A percentile compares a stretch with the other conserved stretches of the same genome.
Conservation (phyloP, 2,888 invertebrate species). For the Hyposoter dolosus region DNA sequence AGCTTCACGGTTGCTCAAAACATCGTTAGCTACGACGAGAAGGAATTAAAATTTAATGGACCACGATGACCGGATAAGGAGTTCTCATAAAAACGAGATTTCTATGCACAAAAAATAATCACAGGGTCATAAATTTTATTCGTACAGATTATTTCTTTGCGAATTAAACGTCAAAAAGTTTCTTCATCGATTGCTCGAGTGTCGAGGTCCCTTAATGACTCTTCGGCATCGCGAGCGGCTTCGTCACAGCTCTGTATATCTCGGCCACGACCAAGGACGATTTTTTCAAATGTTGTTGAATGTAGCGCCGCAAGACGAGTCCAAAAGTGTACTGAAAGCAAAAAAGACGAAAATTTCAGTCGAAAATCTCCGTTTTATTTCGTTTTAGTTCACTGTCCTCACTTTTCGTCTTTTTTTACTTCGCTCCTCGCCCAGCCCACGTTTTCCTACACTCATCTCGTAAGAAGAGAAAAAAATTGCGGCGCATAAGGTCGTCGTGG, state of each 20-base stretch:
- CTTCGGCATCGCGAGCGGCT: conserved; percentile 24
- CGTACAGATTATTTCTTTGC: background rate
- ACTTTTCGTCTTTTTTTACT: background rate
- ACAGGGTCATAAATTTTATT: too few species aligned
- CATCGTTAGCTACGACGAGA: too few species aligned
- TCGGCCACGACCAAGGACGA: conserved; percentile 69
- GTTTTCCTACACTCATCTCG: background rate
- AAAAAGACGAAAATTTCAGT: conserved; percentile 39
- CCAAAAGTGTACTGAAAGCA: conserved; percentile 76
- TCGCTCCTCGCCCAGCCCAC: background rate
- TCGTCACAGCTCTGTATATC: conserved; percentile 67
- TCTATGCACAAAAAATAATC: too few species aligned
- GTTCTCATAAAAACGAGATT: too few species aligned
- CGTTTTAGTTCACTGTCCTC: background rate
- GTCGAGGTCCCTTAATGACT: background rate
- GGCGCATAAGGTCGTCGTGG: conserved; percentile 64
- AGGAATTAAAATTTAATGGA: too few species aligned
- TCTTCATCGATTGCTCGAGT: background rate
- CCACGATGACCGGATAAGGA: too few species aligned
- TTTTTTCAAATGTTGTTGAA: conserved; percentile 68
- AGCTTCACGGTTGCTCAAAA: too few species aligned
- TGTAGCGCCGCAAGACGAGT: conserved; percentile 65
- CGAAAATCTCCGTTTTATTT: too few species aligned
- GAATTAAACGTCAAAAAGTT: background rate
- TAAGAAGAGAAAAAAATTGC: conserved; percentile 41